Evolutionary conservation across 2,888 invertebrate genomes (phyloP).

Genomic region (Baccha elongata): DNA sequence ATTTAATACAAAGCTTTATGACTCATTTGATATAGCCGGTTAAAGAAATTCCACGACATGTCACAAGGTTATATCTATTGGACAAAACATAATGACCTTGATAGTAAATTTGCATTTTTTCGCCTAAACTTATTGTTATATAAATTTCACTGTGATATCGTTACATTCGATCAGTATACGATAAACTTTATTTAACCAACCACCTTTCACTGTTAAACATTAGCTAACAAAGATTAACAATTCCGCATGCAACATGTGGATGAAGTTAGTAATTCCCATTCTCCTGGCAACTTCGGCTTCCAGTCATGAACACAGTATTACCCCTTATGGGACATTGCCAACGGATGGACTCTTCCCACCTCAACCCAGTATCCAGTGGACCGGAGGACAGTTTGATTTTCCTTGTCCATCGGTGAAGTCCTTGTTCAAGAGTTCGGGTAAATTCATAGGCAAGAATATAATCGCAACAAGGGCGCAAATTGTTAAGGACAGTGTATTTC

Average conservation of each 20-base stretch:
- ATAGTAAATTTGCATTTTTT: constrained; percentile 30
- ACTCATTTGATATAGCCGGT: constrained; percentile 1
- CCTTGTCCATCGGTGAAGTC: constrained; percentile 84
- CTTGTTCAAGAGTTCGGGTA: constrained; percentile 84
- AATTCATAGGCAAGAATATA: constrained; percentile 84
- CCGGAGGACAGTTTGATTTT: constrained; percentile 83
- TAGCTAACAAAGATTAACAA: neutral
- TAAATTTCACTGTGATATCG: constrained; percentile 33
- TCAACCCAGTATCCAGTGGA: constrained; percentile 81
- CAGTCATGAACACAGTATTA: constrained; percentile 45
- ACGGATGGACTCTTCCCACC: constrained; percentile 75
- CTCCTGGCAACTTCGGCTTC: constrained; percentile 42
- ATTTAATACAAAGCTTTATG: constrained; percentile 13
- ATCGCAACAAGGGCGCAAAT: constrained; percentile 86
- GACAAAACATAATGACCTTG: constrained; percentile 38
- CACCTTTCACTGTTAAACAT: constrained; percentile 4
- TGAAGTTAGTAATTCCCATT: constrained; percentile 54
- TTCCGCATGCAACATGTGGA: constrained; percentile 62
- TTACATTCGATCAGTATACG: constrained; percentile 45
- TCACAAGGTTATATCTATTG: constrained; percentile 16
- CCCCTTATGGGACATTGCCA: constrained; percentile 78
- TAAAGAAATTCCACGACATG: constrained; percentile 34
- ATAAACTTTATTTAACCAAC: constrained; percentile 25
- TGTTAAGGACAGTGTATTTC: constrained; percentile 83
- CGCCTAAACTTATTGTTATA: constrained; percentile 34